Conservation (phyloP, 2,888 invertebrate species). For the Himalopsyche japonica region DNA sequence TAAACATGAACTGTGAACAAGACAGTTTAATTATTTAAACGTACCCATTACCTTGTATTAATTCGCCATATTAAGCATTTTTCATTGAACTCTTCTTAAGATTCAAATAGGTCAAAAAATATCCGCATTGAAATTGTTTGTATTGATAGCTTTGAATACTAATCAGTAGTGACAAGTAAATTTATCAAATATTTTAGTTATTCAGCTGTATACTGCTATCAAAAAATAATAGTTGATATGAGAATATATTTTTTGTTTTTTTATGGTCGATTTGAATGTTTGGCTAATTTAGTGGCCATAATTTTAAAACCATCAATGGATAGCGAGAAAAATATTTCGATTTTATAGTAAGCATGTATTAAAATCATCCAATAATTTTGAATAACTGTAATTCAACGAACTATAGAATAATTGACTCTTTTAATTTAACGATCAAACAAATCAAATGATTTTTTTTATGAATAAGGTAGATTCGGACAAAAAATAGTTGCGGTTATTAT, state of each 20-base stretch:
- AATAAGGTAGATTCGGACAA: too few relatives aligned
- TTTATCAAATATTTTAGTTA: background rate
- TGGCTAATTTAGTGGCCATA: background rate
- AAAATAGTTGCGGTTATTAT: too few relatives aligned
- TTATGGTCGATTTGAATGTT: background rate
- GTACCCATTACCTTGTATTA: too few relatives aligned
- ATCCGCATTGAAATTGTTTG: background rate
- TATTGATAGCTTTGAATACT: background rate
- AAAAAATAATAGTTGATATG: background rate
- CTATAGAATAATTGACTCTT: too few relatives aligned
- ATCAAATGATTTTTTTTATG: too few relatives aligned
- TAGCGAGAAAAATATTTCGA: background rate
- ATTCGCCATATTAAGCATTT: background rate
- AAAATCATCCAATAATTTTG: background rate
- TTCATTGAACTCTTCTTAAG: background rate
- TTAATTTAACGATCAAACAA: too few relatives aligned
- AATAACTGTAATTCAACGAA: too few relatives aligned
- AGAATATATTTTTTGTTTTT: background rate
- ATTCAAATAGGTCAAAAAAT: background rate
- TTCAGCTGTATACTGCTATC: background rate
- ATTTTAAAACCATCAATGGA: background rate
- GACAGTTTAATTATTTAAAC: too few relatives aligned
- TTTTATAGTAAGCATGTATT: background rate
- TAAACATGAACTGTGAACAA: too few relatives aligned
- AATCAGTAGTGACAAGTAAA: background rate